phyloP scores from a whole-genome alignment of 2,797 vertebrate species.

The Sandelia bainsii region DNA sequence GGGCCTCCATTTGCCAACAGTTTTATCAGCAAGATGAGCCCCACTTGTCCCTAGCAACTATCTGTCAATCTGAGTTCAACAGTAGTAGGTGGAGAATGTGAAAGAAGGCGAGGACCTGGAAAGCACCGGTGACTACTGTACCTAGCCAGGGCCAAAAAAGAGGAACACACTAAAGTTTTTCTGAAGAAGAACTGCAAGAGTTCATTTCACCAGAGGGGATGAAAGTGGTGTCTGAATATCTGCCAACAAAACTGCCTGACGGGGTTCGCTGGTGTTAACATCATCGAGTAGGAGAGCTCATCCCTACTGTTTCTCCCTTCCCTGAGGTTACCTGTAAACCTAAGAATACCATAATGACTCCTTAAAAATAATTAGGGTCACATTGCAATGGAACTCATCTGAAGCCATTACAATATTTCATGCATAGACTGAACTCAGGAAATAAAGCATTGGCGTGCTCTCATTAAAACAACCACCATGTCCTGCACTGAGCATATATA shows the following conservation, averaged over 20 bases:
- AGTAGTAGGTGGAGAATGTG: neutral
- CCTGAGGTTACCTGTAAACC: slow-evolving; percentile 13
- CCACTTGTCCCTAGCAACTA: neutral
- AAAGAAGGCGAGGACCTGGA: neutral
- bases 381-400: neutral
- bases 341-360: neutral
- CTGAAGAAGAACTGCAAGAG: neutral
- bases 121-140: neutral
- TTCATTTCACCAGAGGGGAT: slow-evolving; percentile 31
- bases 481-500: no score
- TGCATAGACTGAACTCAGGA: neutral
- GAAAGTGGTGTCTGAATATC: slow-evolving; percentile 20
- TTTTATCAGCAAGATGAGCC: slow-evolving; percentile 9
- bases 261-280: slow-evolving; percentile 27
- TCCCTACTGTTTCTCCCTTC: slow-evolving; percentile 11
- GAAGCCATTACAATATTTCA: neutral
- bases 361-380: neutral
- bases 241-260: slow-evolving; percentile 36
- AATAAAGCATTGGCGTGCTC: neutral
- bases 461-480: neutral
- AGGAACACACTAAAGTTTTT: slow-evolving; percentile 24
- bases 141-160: neutral
- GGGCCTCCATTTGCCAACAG: slow-evolving; percentile 16
- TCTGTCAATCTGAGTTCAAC: neutral
- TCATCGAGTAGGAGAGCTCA: slow-evolving; percentile 22